phyloP scores from a whole-genome alignment of 1,140 invertebrate species.

The Lucilia sericata region DNA sequence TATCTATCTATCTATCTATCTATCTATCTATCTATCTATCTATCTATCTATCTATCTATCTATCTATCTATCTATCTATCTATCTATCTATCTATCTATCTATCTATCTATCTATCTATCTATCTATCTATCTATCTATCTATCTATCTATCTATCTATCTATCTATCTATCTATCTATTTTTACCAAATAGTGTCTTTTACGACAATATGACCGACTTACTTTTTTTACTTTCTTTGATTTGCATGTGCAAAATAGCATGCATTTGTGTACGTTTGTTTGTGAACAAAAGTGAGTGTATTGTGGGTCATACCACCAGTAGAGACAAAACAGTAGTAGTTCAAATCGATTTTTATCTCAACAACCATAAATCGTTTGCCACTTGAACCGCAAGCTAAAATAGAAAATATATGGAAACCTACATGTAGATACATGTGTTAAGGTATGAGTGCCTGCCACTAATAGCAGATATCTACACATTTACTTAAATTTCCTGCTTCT shows the following conservation, averaged over 20 bases:
- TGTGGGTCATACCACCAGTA: conserved; percentile 6
- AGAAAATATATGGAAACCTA: background rate
- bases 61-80: too few relatives aligned
- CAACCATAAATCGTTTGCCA: conserved; percentile 44
- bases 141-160: too few relatives aligned
- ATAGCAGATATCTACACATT: background rate
- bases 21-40: too few relatives aligned
- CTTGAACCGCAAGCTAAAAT: conserved; percentile 46
- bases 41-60: too few relatives aligned
- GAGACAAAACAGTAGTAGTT: conserved; percentile 19
- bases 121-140: too few relatives aligned
- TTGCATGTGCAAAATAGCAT: background rate
- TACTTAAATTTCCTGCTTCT: background rate
- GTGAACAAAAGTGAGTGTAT: background rate
- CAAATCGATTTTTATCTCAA: conserved; percentile 46
- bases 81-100: too few relatives aligned
- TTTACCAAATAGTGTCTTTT: too few relatives aligned
- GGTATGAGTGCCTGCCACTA: background rate
- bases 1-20: too few relatives aligned
- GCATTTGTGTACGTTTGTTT: background rate
- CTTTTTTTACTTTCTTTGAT: too few relatives aligned
- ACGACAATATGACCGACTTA: too few relatives aligned
- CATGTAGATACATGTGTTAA: background rate
- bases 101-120: too few relatives aligned
- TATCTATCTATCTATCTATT: too few relatives aligned